Percentiles rank a stretch among this genome's conserved stretches.
Conservation (phyloP, 2,797 vertebrate species). For the Poecilia velifera region DNA sequence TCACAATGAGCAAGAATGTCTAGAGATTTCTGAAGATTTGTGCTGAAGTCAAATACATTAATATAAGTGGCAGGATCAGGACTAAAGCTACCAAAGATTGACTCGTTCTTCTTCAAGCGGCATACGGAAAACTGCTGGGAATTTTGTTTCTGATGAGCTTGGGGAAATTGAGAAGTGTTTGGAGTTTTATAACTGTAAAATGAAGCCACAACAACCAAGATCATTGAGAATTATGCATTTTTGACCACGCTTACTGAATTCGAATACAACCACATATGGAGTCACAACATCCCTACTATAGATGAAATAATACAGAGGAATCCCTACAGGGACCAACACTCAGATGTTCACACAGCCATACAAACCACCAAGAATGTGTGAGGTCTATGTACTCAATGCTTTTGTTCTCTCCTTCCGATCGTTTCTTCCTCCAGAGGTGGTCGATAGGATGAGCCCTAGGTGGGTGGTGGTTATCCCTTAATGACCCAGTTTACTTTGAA, state of each 20-base stretch:
- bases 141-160: background rate
- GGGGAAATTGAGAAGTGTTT: background rate
- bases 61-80: background rate
- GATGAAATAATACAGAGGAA: conserved; percentile 14
- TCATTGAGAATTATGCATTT: background rate
- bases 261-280: conserved; percentile 1
- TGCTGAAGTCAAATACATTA: background rate
- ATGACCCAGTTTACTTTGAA: conserved; percentile 78
- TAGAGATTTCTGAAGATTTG: background rate
- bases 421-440: conserved; percentile 58
- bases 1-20: background rate
- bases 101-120: background rate
- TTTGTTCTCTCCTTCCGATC: conserved; percentile 53
- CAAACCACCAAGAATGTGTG: conserved; percentile 44
- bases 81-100: background rate
- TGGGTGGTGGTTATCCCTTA: conserved; percentile 78
- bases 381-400: conserved; percentile 34
- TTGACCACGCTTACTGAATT: conserved; percentile 11
- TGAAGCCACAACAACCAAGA: conserved; percentile 1
- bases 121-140: background rate
- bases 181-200: conserved; percentile 5
- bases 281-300: conserved; percentile 17
- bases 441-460: conserved; percentile 73
- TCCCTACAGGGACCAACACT: conserved; percentile 19
- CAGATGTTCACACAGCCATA: conserved; percentile 1